phyloP scores from a whole-genome alignment of 2,888 invertebrate genomes.

The Trissolcus japonicus region DNA sequence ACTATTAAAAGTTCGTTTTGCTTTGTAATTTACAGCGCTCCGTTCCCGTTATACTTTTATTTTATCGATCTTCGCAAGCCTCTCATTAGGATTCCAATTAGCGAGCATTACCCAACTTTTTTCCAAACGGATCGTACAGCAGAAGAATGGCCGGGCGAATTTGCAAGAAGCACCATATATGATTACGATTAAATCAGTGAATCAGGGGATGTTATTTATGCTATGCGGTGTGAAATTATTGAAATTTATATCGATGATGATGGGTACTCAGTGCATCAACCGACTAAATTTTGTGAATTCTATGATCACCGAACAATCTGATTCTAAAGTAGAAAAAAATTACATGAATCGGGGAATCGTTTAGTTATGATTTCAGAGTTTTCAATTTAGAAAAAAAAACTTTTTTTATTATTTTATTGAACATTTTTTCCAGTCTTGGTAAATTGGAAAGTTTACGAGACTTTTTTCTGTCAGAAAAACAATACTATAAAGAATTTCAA shows the following conservation, averaged over 20 bases:
- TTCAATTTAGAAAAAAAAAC: no score
- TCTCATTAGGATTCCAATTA: conserved; percentile 54
- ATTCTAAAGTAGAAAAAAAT: not conserved
- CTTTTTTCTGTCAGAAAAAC: no score
- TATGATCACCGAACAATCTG: no score
- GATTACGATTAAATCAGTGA: conserved; percentile 36
- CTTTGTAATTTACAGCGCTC: conserved; percentile 57
- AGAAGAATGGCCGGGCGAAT: conserved; percentile 30
- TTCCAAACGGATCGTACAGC: conserved; percentile 38
- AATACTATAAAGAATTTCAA: no score
- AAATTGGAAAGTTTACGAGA: no score
- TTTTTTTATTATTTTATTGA: no score
- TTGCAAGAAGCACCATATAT: conserved; percentile 31
- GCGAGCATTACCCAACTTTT: conserved; percentile 52
- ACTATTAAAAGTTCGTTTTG: conserved; percentile 45
- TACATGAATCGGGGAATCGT: no score
- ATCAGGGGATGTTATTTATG: conserved; percentile 32
- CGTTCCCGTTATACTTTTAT: conserved; percentile 56
- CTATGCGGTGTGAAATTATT: conserved; percentile 37
- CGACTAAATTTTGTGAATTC: no score
- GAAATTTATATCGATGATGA: conserved; percentile 20
- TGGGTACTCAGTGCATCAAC: no score
- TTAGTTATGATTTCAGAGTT: no score
- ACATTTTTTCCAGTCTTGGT: no score
- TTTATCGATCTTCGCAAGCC: conserved; percentile 59